These are phyloP conservation scores for Clitarchus hookeri DNA, from an alignment of 2,888 invertebrate genomes.

Conservation along the genomic window DNA sequence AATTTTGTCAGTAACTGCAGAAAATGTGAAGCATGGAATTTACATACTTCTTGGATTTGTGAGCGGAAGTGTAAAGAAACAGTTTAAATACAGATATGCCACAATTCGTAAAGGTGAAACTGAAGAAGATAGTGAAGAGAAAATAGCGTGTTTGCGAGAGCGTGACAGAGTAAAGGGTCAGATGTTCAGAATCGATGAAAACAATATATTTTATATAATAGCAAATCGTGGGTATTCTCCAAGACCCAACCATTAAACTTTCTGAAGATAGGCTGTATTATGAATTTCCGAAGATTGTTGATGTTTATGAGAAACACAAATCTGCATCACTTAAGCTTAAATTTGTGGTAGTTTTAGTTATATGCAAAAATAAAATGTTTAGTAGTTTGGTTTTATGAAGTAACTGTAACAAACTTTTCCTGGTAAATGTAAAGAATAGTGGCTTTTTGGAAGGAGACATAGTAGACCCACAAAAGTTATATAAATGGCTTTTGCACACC, in stretches of 20 bases:
- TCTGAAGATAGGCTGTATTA: neutral
- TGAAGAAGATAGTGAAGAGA: neutral
- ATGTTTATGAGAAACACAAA: no score
- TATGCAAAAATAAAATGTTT: neutral
- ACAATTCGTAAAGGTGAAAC: neutral
- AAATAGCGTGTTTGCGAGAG: neutral
- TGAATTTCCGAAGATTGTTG: neutral
- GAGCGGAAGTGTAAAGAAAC: neutral
- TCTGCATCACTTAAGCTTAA: no score
- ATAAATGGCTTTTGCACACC: no score
- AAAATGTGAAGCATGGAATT: constrained; percentile 17
- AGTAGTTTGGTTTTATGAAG: no score
- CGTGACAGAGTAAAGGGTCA: constrained; percentile 18
- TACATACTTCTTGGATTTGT: constrained; percentile 15
- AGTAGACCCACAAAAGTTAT: no score
- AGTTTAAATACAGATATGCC: neutral
- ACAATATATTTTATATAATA: neutral
- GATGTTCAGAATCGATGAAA: constrained; percentile 21
- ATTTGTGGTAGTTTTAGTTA: no score
- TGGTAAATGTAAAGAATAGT: no score
- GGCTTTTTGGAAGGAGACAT: no score
- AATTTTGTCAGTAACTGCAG: neutral
- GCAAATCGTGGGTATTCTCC: neutral
- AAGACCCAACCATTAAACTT: neutral
- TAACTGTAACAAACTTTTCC: no score